Base-by-base conservation (phyloP, 1,140 invertebrate genomes). In the Procambarus clarkii region DNA sequence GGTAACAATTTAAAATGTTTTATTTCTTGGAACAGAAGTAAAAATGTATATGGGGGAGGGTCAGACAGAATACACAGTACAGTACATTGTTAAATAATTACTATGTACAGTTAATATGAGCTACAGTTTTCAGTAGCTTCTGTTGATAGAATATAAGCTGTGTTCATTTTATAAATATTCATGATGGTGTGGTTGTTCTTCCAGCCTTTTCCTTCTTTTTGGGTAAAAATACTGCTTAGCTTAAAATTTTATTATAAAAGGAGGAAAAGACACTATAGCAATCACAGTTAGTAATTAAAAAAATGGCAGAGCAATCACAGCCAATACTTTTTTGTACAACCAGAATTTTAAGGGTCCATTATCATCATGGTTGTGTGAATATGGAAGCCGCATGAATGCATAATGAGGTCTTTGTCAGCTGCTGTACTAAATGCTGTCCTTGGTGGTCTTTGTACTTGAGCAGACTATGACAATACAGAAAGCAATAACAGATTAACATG, bases 291-390 rank as follows among this genome's bases (percentile, higher is more conserved):
- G 34, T 34, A 21, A 74, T 34, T 34, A 34, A 74, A 74, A 74
- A 24, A 5, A 74, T 24, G 24, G 69, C n/a, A 24, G 69, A 74
- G 69, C 69, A 74, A 34, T 34, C 24, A 74, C 24, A 15, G 79
- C 48, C 34, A 58, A 2, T 81, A n/a, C 48, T 54, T 81, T 81
- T 81, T 81, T 58, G 78, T 79, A 79, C 78, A n/a, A 81, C 48
- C 54, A 58, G 69, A n/a, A 78, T 45, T 86, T 58, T 78, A 86
- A 58, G 85, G 85, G 85, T 86, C 74, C 85, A 86, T 86, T 44
- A 78, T 78, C 48, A 60, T 86, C 48, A 77, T 86, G 85, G 71
- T 86, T 78, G 85, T 58, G 54, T 78, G 76, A 44, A 86, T 78
- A 74, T 46, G 9, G 74, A 54, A 45, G 18, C 76, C 8, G 54